Evolutionary conservation across 2,797 vertebrate species (phyloP), one percentile per base, ranked within the genome.

Genomic region (Etheostoma perlongum): DNA sequence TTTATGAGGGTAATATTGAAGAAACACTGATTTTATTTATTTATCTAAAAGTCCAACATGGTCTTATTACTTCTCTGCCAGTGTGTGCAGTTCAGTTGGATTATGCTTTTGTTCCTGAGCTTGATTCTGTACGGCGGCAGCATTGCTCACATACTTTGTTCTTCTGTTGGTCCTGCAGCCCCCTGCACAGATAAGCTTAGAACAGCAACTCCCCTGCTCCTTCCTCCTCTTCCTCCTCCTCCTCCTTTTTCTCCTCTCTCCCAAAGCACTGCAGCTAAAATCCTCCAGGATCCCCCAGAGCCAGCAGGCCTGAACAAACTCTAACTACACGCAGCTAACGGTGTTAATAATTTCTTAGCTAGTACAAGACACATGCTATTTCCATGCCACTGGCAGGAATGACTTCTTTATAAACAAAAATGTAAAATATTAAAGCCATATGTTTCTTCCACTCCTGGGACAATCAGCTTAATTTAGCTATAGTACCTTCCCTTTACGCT

Each of bases 111-210:
- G 67, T 72, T 11, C 69, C 63, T 42, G 68, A 85, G 63, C 70
- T 78, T 64, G 85, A 78, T 79, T 67, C 67, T 83, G 76, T 78
- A 74, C 47, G 72, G 78, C 55, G 15, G 82, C 58, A 79, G 81
- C 89, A 84, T 88, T 89, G 79, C 88, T 88, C 62, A 82, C 87
- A 89, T 84, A 73, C 73, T 86, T 91, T 53, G 66, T 79, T 67
- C 73, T 65, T 48, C 49, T 68, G 64, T 78, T 57, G 44, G 74
- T 70, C 83, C 82, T 82, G 82, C 83, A 84, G 85, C 75, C 73
- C 74, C 74, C 69, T 83, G 76, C 71, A 83, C 82, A 83, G 89
- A 92, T 92, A 90, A 89, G 76, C 77, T 88, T 78, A 87, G 84
- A 75, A 72, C 84, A 82, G 78, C 69, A 49, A 40, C 71, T 30